phyloP scores from a whole-genome alignment of 2,113 vertebrate genomes.

The Chascanopsetta lugubris region DNA sequence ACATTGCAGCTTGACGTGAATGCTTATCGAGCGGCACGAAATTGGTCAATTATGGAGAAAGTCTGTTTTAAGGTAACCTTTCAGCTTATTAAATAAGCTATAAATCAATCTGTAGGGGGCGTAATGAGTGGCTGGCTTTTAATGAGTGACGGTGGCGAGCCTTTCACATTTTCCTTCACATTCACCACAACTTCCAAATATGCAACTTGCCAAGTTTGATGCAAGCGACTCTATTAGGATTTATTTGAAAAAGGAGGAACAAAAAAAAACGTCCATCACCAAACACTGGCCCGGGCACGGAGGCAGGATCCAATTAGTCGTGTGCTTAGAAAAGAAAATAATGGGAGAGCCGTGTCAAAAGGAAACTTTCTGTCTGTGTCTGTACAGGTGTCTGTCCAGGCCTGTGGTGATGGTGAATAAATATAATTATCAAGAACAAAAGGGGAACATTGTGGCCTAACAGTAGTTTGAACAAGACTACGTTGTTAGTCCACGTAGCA shows the following conservation, averaged over 20 bases:
- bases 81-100: conserved; percentile 75
- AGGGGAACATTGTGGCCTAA: conserved; percentile 52
- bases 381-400: conserved; percentile 57
- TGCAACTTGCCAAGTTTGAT: conserved; percentile 18
- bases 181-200: conserved; percentile 19
- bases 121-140: conserved; percentile 61
- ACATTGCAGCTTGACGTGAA: conserved; percentile 71
- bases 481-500: conserved; percentile 63
- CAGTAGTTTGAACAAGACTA: conserved; percentile 55
- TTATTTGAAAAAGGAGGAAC: conserved; percentile 22
- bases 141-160: conserved; percentile 59
- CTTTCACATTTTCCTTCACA: conserved; percentile 34
- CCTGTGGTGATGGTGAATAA: conserved; percentile 71
- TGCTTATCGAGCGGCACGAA: conserved; percentile 71
- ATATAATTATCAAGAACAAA: conserved; percentile 77
- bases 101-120: conserved; percentile 74
- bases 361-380: conserved; percentile 62
- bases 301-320: conserved; percentile 68
- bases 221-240: conserved; percentile 42
- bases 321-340: conserved; percentile 56
- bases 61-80: conserved; percentile 77
- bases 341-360: conserved; percentile 59
- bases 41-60: conserved; percentile 76
- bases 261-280: conserved; percentile 56
- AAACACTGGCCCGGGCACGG: conserved; percentile 26